phyloP scores from a whole-genome alignment of 2,113 vertebrate genomes.

The Redunca redunca region DNA sequence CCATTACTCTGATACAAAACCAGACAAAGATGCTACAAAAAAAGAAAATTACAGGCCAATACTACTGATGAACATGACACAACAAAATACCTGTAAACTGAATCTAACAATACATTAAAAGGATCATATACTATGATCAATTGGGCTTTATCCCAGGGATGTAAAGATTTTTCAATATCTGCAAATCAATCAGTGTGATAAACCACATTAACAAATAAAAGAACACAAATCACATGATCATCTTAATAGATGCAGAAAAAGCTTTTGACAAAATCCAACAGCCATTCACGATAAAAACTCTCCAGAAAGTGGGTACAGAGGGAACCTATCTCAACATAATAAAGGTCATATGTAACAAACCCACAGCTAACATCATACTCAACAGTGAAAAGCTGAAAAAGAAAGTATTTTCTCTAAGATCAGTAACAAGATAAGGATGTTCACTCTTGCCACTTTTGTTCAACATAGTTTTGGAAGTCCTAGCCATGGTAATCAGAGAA shows the following conservation, averaged over 20 bases:
- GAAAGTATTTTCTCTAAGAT: neutral
- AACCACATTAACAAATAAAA: neutral
- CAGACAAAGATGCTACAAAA: neutral
- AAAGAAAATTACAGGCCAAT: neutral
- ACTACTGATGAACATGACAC: neutral
- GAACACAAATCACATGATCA: neutral
- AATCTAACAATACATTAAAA: neutral
- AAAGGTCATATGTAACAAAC: neutral
- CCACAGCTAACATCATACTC: neutral
- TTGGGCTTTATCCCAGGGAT: neutral
- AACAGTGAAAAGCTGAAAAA: neutral
- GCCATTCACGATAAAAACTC: neutral
- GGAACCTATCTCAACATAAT: neutral
- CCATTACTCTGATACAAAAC: neutral
- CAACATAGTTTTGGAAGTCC: neutral
- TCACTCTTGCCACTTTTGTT: neutral
- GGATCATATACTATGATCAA: neutral
- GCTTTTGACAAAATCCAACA: neutral
- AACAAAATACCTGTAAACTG: neutral
- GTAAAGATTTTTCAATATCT: neutral
- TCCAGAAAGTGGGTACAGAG: neutral
- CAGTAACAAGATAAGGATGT: neutral
- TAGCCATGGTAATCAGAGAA: neutral
- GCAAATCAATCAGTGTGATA: neutral
- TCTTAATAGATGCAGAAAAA: neutral